Base-by-base conservation (phyloP, 2,797 vertebrate species). In the Acipenser transmontanus region DNA sequence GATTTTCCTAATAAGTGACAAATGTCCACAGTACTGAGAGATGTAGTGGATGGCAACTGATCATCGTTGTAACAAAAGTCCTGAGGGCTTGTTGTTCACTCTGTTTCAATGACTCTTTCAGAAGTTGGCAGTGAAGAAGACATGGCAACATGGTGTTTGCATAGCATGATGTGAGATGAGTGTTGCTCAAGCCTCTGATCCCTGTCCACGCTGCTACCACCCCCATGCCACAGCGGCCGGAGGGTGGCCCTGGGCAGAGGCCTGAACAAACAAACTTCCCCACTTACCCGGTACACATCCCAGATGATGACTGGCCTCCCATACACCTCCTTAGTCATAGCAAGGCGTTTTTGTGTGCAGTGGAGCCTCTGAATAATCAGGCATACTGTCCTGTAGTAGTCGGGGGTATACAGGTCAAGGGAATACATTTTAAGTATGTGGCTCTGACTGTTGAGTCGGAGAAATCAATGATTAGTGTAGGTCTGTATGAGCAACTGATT, bases 401-500 rank as follows among this genome's bases (percentile, higher is more conserved):
- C 7, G 49, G 62, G 11, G 62, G 48, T 8, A 64, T 64, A 6
- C n/a, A 64, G 49, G n/a, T 51, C 1, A 7, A 50, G 14, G 13
- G 49, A 14, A 49, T 12, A 14, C 8, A 3, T 4, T 6, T 63
- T 14, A 13, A 14, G n/a, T 49, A 68, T 2, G 17, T 12, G 0
- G 34, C 59, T 1, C 4, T 71, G 8, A 49, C 63, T 1, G 7
- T 51, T 0, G 57, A 63, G 48, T 62, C 17, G 1, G 60, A 71
- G 2, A 71, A 66, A 5, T 71, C 57, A 0, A 66, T 60, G 2
- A 66, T 67, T 6, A 61, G 56, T 8, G 13, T 57, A 9, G 17
- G 50, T 7, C 49, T 63, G 2, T 67, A 4, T 13, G 7, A 8
- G 7, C 6, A 4, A 0, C 2, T 61, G 7, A 17, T 5, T n/a